Base-by-base conservation (phyloP, 1,140 invertebrate genomes). In the Drosophila persimilis region DNA sequence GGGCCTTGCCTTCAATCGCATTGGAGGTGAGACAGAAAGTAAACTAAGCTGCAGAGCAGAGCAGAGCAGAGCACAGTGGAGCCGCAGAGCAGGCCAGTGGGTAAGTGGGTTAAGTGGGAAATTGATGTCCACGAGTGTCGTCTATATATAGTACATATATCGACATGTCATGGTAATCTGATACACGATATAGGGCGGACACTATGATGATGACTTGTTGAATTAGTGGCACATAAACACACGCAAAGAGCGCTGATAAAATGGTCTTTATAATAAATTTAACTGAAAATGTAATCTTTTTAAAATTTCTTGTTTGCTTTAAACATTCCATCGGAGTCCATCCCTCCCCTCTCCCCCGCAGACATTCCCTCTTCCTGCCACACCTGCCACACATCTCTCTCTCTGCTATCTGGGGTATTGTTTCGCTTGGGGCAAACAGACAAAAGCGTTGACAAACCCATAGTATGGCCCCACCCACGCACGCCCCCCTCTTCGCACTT, bases 371-470 rank as follows among this genome's bases (percentile, higher is more conserved):
- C 13, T 17, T 47, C 5, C 41, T 64, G 53, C 67, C 71, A 73
- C 72, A 80, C 77, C 77, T 80, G 77, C 70, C 48, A 44, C 41
- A 41, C 1, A 43, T 13, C 4, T 13, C n/a, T n/a, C 15, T 20
- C 43, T 9, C 9, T 24, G 13, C 67, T 39, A 39, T 39, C 35
- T 39, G 35, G 11, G 35, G 64, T 61, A 85, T 88, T 81, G 78
- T 85, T 81, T 72, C 35, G 73, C 73, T 71, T 43, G 73, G 44
- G 77, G 71, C 73, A 57, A 13, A 39, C 46, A 71, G 73, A 85
- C 67, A 85, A 80, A 76, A 85, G 55, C 64, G 73, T 86, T 85
- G 81, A 86, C 81, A 85, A 81, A 67, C 46, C 70, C 79, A 77
- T 54, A 13, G 39, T 2, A 44, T 24, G 29, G 54, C 35, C 43